Evolutionary conservation across 2,113 vertebrate species (phyloP).

Genomic region (Dunckerocampus dactyliophorus): DNA sequence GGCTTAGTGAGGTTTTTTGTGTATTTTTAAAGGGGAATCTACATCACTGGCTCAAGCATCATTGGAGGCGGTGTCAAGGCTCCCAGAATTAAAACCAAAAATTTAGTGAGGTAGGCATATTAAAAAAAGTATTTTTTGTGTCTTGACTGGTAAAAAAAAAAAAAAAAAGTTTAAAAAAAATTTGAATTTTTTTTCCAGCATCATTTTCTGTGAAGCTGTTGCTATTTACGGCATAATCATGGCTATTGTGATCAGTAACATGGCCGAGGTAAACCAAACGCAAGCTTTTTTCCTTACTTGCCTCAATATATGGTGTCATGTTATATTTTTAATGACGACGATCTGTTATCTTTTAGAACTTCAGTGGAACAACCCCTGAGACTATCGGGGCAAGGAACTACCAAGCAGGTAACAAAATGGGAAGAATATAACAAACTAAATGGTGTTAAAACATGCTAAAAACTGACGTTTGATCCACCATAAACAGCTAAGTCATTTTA

Average conservation of each 20-base stretch:
- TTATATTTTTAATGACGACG: no score
- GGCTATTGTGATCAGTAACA: constrained; percentile 98
- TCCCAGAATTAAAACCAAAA: constrained; percentile 97
- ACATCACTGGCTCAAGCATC: constrained; percentile 95
- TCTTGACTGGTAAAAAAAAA: no score
- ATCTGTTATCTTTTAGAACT: constrained; percentile 69
- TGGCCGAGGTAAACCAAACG: constrained; percentile 85
- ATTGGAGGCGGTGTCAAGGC: constrained; percentile 97
- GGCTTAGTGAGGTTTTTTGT: background rate
- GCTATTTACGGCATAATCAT: constrained; percentile 99
- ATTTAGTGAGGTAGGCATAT: constrained; percentile 86
- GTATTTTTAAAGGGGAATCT: constrained; percentile 84
- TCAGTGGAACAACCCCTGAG: constrained; percentile 84
- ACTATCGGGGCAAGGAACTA: constrained; percentile 89
- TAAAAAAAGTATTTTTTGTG: background rate
- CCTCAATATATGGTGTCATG: constrained; percentile 2
- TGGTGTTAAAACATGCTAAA: no score
- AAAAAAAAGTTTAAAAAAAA: no score
- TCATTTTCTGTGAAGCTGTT: constrained; percentile 99
- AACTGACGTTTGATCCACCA: no score
- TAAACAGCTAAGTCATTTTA: no score
- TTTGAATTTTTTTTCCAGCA: constrained; percentile 54
- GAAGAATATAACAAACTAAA: background rate
- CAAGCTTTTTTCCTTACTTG: background rate
- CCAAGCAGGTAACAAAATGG: constrained; percentile 81